Percentiles rank a stretch among this genome's conserved stretches.
phyloP scores from a whole-genome alignment of 2,113 vertebrate species.

The Sterrhoptilus dennistouni region DNA sequence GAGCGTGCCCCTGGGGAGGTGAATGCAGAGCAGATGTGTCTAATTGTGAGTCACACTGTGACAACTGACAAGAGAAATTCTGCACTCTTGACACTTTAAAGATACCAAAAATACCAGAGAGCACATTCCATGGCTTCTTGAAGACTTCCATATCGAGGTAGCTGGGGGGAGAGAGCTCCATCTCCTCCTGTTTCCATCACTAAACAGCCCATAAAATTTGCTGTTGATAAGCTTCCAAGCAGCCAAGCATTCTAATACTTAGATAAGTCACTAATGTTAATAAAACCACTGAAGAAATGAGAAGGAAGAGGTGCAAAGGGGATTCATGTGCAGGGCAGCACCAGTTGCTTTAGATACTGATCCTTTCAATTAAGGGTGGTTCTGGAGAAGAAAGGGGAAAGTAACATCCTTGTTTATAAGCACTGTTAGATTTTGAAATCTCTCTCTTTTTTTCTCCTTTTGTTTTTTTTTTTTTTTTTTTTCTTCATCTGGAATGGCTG shows the following conservation, averaged over 20 bases:
- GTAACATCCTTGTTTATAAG: constrained; percentile 67
- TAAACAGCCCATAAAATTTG: constrained; percentile 69
- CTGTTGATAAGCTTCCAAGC: constrained; percentile 63
- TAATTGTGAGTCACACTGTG: constrained; percentile 78
- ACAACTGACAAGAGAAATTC: constrained; percentile 79
- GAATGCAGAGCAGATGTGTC: constrained; percentile 79
- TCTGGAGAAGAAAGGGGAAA: constrained; percentile 65
- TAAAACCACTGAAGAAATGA: constrained; percentile 38
- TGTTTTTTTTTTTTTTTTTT: not conserved
- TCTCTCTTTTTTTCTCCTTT: not conserved
- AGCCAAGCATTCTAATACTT: constrained; percentile 46
- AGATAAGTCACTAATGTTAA: constrained; percentile 69
- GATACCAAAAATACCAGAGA: constrained; percentile 80
- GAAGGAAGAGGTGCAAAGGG: constrained; percentile 47
- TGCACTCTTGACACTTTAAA: constrained; percentile 80
- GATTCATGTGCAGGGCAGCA: constrained; percentile 53
- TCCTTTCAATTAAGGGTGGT: constrained; percentile 25
- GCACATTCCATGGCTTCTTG: constrained; percentile 76
- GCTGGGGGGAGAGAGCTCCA: constrained; percentile 32
- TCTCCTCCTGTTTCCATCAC: constrained; percentile 68
- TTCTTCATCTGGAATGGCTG: not conserved
- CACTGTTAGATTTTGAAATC: constrained; percentile 21
- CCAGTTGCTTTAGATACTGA: constrained; percentile 56
- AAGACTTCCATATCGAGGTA: constrained; percentile 71
- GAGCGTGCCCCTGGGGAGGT: constrained; percentile 73